Evolutionary conservation across 1,140 invertebrate species (phyloP), one percentile per base, ranked within the genome.

Genomic region (Euglossa dilemma): DNA sequence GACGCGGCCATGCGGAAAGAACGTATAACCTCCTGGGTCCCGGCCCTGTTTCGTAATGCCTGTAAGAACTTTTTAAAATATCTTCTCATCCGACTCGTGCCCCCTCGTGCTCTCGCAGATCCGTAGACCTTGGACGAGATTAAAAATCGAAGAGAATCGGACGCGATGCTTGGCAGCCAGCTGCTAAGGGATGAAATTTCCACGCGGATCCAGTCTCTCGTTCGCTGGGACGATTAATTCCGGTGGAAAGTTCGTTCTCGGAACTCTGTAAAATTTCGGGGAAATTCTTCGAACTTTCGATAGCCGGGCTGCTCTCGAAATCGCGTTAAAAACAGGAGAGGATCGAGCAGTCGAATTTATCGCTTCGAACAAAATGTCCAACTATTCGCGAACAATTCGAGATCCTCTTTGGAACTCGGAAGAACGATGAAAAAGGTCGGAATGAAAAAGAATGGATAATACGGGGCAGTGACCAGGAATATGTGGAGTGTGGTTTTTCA

Each of bases 401-500:
- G 47, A 61, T 59, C 28, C 47, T 47, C 81, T 36, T 11, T 1
- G 18, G 18, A 64, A 63, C 28, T 64, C 45, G n/a, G 28, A 50
- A 54, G 52, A 76, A 28, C n/a, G 18, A 8, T 43, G 74, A 43
- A 18, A 18, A 45, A 54, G 45, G 6, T 25, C 28, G 16, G 64
- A 36, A 45, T 28, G 25, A 12, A 56, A 56, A 64, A 1, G 56
- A 47, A 59, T 57, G 57, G 59, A 64, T 76, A 79, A 84, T 86
- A 84, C 67, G 82, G 87, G 80, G 74, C 81, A 83, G 73, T 61
- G 70, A 56, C 72, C 61, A 36, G 61, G 81, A 87, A 78, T 76
- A 69, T 76, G 61, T 43, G 64, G 80, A 83, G 82, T 77, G 85
- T 85, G 73, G 84, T 85, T 85, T 87, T 91, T 90, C 85, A 90